Base-by-base conservation (phyloP, 1,140 invertebrate species). In the Lasaia peninsularis region DNA sequence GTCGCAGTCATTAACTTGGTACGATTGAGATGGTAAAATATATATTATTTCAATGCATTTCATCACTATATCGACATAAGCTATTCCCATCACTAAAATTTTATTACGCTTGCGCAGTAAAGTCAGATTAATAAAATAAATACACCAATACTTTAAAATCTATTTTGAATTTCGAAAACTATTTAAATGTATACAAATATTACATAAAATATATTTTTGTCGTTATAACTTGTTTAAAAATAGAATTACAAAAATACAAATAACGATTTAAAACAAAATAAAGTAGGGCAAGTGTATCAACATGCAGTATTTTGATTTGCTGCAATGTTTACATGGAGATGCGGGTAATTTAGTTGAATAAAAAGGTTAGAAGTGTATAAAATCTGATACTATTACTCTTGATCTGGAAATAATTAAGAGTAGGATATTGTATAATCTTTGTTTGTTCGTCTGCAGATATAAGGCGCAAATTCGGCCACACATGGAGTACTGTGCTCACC, bases 31-130 rank as follows among this genome's bases (percentile, higher is more conserved):
- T 14, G 14, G 10, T 1, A 14, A 3, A 44, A 8, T 14, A 1
- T 6, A 2, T 44, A n/a, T 44, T 44, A 16, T 8, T 44, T 44
- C 1, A 16, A 16, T 48, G 6, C 16, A 8, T 12, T 16, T 16
- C 8, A 18, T 10, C 12, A 16, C 2, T 14, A 31, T 7, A 52
- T 52, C 28, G 31, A 52, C 9, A 20, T 16, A 35, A 34, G 34
- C 10, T 9, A 10, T 52, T 20, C 12, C 1, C 71, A 56, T 64
- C 74, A 60, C 71, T 72, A 66, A 9, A 60, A 52, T 48, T 52
- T 57, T 52, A 53, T 48, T 53, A 62, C 59, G 63, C 74, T 69
- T 77, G 74, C 74, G 74, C 61, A 67, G 6, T 67, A 54, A 33
- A 54, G 18, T 28, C 50, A 64, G 63, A 64, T 54, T 51, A 66